phyloP scores from a whole-genome alignment of 2,797 vertebrate genomes.

The Aeoliscus strigatus region DNA sequence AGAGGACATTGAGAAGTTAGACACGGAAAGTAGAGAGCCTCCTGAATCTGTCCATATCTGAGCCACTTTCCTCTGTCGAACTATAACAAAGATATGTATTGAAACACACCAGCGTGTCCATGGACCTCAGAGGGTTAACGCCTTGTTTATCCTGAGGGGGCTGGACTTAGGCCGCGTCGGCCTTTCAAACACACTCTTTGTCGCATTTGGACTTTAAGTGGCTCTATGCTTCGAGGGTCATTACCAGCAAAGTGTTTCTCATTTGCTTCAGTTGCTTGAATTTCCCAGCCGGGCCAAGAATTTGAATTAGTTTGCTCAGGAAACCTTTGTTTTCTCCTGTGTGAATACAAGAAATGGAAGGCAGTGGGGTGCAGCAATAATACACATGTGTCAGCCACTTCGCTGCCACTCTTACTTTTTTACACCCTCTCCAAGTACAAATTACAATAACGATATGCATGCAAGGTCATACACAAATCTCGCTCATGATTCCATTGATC shows the following conservation, averaged over 20 bases:
- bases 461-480: constrained; percentile 17
- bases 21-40: no score
- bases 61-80: no score
- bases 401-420: constrained; percentile 9
- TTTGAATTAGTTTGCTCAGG: constrained; percentile 12
- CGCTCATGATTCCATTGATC: constrained; percentile 6
- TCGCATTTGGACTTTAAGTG: constrained; percentile 27
- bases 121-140: no score
- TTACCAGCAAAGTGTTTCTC: constrained; percentile 29
- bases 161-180: constrained; percentile 4
- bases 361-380: constrained; percentile 12
- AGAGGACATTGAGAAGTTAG: no score
- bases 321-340: constrained; percentile 13
- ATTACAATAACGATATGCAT: constrained; percentile 4
- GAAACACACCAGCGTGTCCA: no score
- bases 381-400: constrained; percentile 32
- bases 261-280: constrained; percentile 18
- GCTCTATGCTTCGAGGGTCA: constrained; percentile 50
- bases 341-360: constrained; percentile 40
- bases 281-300: constrained; percentile 14
- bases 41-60: no score
- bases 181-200: constrained; percentile 10
- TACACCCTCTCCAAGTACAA: constrained; percentile 11
- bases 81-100: no score
- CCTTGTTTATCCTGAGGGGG: neutral